These are phyloP conservation scores for Colinus virginianus DNA, from an alignment of 2,113 vertebrate genomes.

Conservation along the genomic window DNA sequence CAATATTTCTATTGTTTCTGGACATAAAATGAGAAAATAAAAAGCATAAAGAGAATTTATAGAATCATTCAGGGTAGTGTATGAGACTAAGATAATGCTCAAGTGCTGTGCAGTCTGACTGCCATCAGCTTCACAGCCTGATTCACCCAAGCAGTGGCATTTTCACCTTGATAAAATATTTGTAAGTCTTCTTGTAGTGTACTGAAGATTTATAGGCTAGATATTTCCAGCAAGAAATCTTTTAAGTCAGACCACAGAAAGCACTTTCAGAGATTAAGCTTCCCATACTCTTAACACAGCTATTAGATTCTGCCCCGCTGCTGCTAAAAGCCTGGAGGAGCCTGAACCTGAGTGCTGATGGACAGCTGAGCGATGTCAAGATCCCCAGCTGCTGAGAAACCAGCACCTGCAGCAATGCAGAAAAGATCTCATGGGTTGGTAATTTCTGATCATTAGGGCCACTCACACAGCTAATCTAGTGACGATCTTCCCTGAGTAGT, in stretches of 20 bases:
- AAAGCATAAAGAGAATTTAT: not conserved
- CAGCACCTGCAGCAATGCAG: not conserved
- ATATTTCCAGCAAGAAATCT: not conserved
- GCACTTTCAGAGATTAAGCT: not conserved
- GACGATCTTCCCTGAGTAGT: not conserved
- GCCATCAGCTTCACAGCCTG: accelerated
- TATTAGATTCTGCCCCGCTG: not conserved
- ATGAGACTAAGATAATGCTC: not conserved
- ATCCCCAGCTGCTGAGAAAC: not conserved
- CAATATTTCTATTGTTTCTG: not conserved
- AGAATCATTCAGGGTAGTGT: not conserved
- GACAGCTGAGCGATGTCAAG: not conserved
- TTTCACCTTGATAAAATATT: constrained; percentile 18
- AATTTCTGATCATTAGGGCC: not conserved
- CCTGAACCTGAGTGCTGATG: not conserved
- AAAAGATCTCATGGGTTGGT: not conserved
- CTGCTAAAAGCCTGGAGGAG: not conserved
- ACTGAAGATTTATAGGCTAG: not conserved
- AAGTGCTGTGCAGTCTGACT: not conserved
- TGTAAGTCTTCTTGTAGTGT: not conserved
- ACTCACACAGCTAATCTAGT: accelerated
- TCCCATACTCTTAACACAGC: not conserved
- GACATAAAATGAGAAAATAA: not conserved
- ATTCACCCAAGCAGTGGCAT: not conserved
- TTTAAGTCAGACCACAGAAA: not conserved